Evolutionary conservation across 2,888 invertebrate species (phyloP), one percentile per base, ranked within the genome.

Genomic region (Pherbina coryleti): DNA sequence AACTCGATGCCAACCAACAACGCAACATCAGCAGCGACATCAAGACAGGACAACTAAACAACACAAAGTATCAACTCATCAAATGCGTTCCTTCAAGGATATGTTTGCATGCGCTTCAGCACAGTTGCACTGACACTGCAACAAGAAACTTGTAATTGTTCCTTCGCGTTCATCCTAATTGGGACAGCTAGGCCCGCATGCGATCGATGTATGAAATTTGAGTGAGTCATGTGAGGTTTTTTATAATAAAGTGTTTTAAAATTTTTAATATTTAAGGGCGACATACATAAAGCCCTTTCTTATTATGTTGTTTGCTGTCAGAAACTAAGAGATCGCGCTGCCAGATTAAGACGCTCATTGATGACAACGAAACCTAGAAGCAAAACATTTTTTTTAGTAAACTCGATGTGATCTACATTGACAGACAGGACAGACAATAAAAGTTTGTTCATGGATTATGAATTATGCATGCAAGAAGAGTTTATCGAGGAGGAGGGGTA

Each of bases 111-210:
- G 28, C n/a, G 49, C 8, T 17, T 7, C 31, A 5, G 5, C 44
- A 9, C 19, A 28, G 22, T 22, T 5, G 11, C 37, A 22, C 57
- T 14, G 31, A 55, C 7, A 31, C 60, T 57, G 28, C 55, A 72
- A 49, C 60, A n/a, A 22, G 5, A 31, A 22, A 44, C n/a, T 57
- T 72, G 31, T 53, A 25, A 60, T 55, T 34, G 17, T 53, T 60
- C 37, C 34, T 60, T 72, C 17, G 19, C 60, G 44, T 72, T 37
- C 14, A 60, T 34, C 66, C 19, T 66, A 19, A 28, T 28, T 72
- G 57, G 44, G 72, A 44, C 37, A 37, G 57, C 37, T 44, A 37
- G 60, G 60, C 72, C 72, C 72, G 72, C 72, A 72, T 53, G 31
- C 28, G 53, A 8, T 37, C 28, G 53, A 8, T 37, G 53, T n/a